Base-by-base conservation (phyloP, 2,888 invertebrate species). In the Euplagia quadripunctaria region DNA sequence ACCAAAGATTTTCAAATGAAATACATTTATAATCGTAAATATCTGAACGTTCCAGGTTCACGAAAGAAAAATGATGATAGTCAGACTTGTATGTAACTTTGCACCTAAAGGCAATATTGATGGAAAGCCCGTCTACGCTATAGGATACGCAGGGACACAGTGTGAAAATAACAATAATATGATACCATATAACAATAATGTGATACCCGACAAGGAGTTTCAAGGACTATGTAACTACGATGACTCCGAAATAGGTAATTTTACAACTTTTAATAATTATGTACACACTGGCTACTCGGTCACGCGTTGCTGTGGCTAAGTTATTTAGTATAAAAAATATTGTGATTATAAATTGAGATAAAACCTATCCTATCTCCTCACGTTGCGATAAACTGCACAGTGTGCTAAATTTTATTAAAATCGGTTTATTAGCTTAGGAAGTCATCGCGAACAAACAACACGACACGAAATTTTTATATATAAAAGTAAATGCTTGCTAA, bases 11-110 rank as follows among this genome's bases (percentile, higher is more conserved):
- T 11, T 20, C 11, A 58, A 61, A 31, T 31, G 12, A 55, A n/a
- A 55, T n/a, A 4, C 9, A 55, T 2, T 55, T n/a, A 14, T 51
- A 12, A 51, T 16, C 9, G 51, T 51, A 52, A 41, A 16, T 20
- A 66, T 14, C n/a, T 43, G 0, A 73, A 68, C 71, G 70, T 89
- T 89, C 73, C 78, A 91, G 91, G 76, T 88, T 71, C 70, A 82
- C 43, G 74, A 85, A 76, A 85, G 80, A 81, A 85, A 89, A 16
- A 80, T 82, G 61, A 83, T 87, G 51, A 78, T 94, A 31, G 92
- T 94, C 64, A 90, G 95, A 79, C 84, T 96, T 12, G 90, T 96
- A 4, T 95, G 95, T 75, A 95, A 96, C 81, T 95, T 95, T 78
- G 90, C 94, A 9, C 93, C 95, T 0, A 91, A 86, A 73, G 95